A percentile compares a stretch with the other conserved stretches of the same genome.
phyloP scores from a whole-genome alignment of 2,797 vertebrate genomes.

The Pipistrellus kuhlii region DNA sequence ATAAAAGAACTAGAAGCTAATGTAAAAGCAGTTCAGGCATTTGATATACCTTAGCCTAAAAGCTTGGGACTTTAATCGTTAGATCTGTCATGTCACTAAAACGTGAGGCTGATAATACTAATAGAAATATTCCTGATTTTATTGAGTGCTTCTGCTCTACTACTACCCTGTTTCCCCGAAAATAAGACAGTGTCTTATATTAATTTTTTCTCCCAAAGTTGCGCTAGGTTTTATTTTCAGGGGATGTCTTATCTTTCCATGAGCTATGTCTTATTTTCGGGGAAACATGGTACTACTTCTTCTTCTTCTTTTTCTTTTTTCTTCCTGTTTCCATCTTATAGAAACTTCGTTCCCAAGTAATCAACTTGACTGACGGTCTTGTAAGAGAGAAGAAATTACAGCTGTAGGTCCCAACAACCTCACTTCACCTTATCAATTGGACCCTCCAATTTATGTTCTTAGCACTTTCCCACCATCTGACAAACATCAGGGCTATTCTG shows the following conservation, averaged over 20 bases:
- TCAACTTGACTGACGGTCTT: constrained; percentile 50
- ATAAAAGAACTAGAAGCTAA: background rate
- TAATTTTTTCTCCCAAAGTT: too few species aligned
- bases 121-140: background rate
- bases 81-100: background rate
- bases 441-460: constrained; percentile 55
- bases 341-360: constrained; percentile 13
- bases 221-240: too few species aligned
- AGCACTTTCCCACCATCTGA: constrained; percentile 33
- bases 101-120: constrained; percentile 1
- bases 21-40: background rate
- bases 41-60: background rate
- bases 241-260: too few species aligned
- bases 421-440: constrained; percentile 55
- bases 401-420: background rate
- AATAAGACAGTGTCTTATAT: too few species aligned
- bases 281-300: background rate
- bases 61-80: background rate
- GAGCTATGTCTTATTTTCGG: too few species aligned
- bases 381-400: constrained; percentile 1
- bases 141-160: background rate
- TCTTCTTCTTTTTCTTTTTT: background rate
- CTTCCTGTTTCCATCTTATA: background rate
- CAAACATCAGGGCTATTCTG: constrained; percentile 56
- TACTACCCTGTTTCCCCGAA: too few species aligned